phyloP scores from a whole-genome alignment of 2,888 invertebrate genomes.

The Bruchidius siliquastri region DNA sequence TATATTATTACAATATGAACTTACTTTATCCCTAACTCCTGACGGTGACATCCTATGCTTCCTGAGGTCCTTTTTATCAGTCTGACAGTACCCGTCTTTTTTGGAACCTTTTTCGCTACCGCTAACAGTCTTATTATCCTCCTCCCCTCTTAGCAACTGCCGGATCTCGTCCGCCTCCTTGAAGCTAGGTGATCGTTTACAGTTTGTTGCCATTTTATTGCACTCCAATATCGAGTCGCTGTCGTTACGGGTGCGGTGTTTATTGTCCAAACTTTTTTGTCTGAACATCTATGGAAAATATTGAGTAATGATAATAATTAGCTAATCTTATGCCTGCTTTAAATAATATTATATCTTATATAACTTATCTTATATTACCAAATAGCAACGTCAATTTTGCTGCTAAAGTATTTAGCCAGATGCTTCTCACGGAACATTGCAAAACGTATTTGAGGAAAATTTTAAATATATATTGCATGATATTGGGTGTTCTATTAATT shows the following conservation, averaged over 20 bases:
- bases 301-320: no score
- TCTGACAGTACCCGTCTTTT: conserved; percentile 61
- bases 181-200: conserved; percentile 46
- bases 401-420: no score
- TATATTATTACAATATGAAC: no score
- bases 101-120: conserved; percentile 53
- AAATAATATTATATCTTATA: no score
- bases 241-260: conserved; percentile 38
- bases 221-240: conserved; percentile 45
- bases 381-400: no score
- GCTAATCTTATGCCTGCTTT: no score
- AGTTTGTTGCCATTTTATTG: conserved; percentile 43
- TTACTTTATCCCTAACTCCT: conserved; percentile 6
- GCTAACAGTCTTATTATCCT: conserved; percentile 48
- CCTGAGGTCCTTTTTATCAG: conserved; percentile 59
- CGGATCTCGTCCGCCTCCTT: conserved; percentile 47
- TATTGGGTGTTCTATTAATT: no score
- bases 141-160: conserved; percentile 40
- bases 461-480: no score
- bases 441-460: no score
- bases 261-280: conserved; percentile 35
- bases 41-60: conserved; percentile 49
- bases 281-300: conserved; percentile 4
- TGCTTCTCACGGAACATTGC: no score
- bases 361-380: no score